These are phyloP conservation scores for Alcedo atthis DNA, from an alignment of 2,797 vertebrate species.

Conservation along the genomic window DNA sequence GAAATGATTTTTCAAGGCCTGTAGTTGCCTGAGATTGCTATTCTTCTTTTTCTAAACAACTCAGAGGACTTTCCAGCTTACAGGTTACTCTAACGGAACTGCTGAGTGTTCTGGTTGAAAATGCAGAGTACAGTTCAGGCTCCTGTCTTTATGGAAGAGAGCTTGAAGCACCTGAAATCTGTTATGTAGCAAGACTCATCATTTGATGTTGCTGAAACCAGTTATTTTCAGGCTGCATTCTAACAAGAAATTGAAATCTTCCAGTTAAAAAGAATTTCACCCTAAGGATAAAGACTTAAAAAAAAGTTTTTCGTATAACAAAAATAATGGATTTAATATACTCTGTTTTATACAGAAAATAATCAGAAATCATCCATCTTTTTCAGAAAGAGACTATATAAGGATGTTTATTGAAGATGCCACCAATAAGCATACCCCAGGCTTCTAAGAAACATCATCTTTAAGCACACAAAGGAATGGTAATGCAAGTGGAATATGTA, in stretches of 20 bases:
- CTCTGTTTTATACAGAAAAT: neutral
- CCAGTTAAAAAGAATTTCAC: neutral
- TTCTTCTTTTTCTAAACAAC: too few relatives aligned
- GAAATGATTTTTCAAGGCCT: neutral
- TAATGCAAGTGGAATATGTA: neutral
- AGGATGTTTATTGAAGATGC: neutral
- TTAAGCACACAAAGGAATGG: neutral
- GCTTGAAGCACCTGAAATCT: too few relatives aligned
- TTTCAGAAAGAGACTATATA: neutral
- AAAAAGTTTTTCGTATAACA: neutral
- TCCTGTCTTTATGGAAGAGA: too few relatives aligned
- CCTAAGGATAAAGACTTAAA: neutral
- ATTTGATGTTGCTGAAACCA: too few relatives aligned
- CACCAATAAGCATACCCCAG: neutral
- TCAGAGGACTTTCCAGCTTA: too few relatives aligned
- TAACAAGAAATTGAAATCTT: neutral
- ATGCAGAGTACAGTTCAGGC: too few relatives aligned
- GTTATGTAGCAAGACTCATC: too few relatives aligned
- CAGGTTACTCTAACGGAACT: too few relatives aligned
- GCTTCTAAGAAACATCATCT: neutral
- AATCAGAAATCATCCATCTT: neutral
- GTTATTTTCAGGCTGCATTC: too few relatives aligned
- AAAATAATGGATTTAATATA: neutral
- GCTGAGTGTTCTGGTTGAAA: too few relatives aligned
- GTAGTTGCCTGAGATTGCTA: too few relatives aligned